Evolutionary conservation across 2,888 invertebrate species (phyloP).

Genomic region (Lucinisca nassula): DNA sequence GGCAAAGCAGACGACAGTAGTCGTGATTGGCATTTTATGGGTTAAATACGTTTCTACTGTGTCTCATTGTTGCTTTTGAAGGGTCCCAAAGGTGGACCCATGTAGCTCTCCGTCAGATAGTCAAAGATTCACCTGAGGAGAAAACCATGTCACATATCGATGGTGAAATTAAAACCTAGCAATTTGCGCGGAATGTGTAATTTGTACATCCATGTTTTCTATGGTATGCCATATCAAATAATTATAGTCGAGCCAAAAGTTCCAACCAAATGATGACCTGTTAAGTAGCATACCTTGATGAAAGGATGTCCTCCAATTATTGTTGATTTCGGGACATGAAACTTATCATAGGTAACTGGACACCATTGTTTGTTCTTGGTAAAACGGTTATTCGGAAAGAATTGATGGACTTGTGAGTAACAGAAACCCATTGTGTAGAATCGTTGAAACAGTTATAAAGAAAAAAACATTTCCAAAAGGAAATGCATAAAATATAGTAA

Average conservation of each 20-base stretch:
- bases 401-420: neutral
- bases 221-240: slow-evolving; percentile 15
- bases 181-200: slow-evolving; percentile 64
- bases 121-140: slow-evolving; percentile 18
- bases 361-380: neutral
- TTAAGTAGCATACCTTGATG: neutral
- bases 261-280: slow-evolving; percentile 13
- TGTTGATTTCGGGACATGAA: neutral
- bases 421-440: neutral
- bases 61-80: neutral
- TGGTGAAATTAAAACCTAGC: slow-evolving; percentile 63
- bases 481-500: neutral
- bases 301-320: neutral
- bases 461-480: neutral
- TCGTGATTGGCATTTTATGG: too few species aligned
- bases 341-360: neutral
- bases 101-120: slow-evolving; percentile 33
- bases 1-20: too few species aligned
- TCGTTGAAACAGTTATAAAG: neutral
- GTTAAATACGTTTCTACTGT: neutral
- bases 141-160: slow-evolving; percentile 25
- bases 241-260: neutral
- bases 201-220: slow-evolving; percentile 39
- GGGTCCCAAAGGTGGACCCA: neutral
- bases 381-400: neutral